phyloP scores from a whole-genome alignment of 2,888 invertebrate genomes.

The Hofmannophila pseudospretella region DNA sequence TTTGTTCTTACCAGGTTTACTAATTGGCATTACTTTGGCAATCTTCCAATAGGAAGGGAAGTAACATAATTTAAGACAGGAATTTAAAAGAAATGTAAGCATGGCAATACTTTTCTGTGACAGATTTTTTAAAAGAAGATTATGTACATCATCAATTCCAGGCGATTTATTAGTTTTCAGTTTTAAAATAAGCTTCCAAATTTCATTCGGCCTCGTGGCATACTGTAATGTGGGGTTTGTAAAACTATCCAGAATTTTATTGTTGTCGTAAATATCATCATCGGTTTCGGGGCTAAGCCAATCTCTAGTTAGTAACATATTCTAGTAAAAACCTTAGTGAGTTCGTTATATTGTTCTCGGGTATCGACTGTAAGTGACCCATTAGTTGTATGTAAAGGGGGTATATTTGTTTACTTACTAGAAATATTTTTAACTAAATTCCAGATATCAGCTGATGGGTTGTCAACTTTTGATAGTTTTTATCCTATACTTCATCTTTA shows the following conservation, averaged over 20 bases:
- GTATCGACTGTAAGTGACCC: too few species aligned
- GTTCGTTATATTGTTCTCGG: too few species aligned
- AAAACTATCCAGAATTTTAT: too few species aligned
- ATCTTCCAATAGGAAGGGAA: conserved; percentile 6
- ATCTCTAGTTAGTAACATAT: too few species aligned
- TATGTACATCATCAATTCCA: conserved; percentile 3
- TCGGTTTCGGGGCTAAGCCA: too few species aligned
- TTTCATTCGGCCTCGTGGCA: conserved; percentile 5
- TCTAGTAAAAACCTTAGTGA: too few species aligned
- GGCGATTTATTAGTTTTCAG: conserved; percentile 7
- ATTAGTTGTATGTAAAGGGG: conserved; percentile 4
- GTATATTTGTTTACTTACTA: background rate
- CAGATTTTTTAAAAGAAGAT: conserved; percentile 7
- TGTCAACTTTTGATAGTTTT: conserved; percentile 7
- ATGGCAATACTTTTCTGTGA: conserved; percentile 4
- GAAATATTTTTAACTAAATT: conserved; percentile 1
- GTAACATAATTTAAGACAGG: conserved; percentile 2
- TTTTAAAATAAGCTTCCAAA: conserved; percentile 1
- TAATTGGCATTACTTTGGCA: conserved; percentile 8
- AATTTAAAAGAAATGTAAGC: conserved; percentile 7
- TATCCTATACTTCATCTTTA: conserved; percentile 3
- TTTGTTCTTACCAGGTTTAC: conserved; percentile 9
- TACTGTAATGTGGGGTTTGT: too few species aligned
- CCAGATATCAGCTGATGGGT: conserved; percentile 8
- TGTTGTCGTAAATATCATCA: too few species aligned